Conservation (phyloP, 1,140 invertebrate genomes). For the Thrips palmi region DNA sequence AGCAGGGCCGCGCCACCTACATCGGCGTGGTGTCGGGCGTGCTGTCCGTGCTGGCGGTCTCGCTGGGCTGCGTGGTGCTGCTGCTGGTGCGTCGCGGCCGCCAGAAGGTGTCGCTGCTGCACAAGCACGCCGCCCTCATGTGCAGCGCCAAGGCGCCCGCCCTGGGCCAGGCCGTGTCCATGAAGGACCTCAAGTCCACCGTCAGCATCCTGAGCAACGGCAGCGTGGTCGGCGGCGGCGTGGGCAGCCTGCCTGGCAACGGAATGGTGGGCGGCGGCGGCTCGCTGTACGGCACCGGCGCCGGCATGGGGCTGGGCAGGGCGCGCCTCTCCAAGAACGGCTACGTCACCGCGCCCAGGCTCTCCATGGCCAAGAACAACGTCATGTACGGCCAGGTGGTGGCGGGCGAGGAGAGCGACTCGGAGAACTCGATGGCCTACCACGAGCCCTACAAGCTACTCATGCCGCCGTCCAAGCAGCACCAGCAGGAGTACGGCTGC, state of each 20-base stretch:
- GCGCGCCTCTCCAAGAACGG: constrained; percentile 8
- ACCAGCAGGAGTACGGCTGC: constrained; percentile 31
- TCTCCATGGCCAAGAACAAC: constrained; percentile 19
- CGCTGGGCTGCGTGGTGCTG: constrained; percentile 45
- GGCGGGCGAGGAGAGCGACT: constrained; percentile 31
- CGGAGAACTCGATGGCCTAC: constrained; percentile 36
- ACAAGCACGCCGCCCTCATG: constrained; percentile 42
- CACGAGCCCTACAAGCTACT: constrained; percentile 39
- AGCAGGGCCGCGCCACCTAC: too few relatives aligned
- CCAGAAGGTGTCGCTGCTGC: constrained; percentile 43
- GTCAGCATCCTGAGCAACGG: constrained; percentile 26
- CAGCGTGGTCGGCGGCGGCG: constrained; percentile 22
- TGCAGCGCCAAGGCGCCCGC: constrained; percentile 24
- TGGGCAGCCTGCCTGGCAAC: constrained; percentile 11
- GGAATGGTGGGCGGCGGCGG: constrained; percentile 6
- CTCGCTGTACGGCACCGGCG: constrained; percentile 17
- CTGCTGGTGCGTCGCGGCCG: constrained; percentile 50
- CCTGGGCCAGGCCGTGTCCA: constrained; percentile 38
- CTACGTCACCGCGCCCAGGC: constrained; percentile 15
- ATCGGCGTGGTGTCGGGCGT: constrained; percentile 65
- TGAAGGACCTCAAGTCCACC: constrained; percentile 40
- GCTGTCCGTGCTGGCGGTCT: constrained; percentile 44
- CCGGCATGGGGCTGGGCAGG: neutral
- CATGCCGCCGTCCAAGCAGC: constrained; percentile 25
- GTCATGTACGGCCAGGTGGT: constrained; percentile 26